Conservation (phyloP, 2,797 vertebrate genomes). For the Paguma larvata region DNA sequence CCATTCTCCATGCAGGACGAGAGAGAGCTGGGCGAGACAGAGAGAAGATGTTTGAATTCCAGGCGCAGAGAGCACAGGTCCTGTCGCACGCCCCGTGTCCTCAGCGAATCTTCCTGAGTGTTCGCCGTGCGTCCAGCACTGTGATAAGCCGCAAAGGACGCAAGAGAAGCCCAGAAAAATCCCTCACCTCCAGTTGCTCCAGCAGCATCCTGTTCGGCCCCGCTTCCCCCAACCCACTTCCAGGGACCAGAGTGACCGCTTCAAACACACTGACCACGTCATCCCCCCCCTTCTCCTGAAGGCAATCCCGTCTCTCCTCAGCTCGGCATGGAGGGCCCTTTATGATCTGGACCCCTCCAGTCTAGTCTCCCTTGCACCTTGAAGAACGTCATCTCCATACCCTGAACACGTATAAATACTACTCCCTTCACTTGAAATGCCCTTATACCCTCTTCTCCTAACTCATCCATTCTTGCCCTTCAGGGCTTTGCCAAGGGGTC, state of each 20-base stretch:
- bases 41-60: background rate
- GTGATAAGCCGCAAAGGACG: accelerated
- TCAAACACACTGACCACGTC: background rate
- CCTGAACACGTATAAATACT: background rate
- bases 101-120: background rate
- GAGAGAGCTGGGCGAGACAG: background rate
- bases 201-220: accelerated
- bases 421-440: background rate
- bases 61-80: background rate
- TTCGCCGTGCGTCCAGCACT: background rate
- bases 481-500: background rate
- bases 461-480: background rate
- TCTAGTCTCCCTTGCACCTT: background rate
- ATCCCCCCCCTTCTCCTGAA: background rate
- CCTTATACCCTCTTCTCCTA: no score
- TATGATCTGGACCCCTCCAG: background rate
- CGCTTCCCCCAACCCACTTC: background rate
- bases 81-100: accelerated
- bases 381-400: background rate
- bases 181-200: background rate
- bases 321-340: background rate
- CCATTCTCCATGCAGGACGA: background rate
- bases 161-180: background rate
- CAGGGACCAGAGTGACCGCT: background rate
- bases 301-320: background rate